Conservation (phyloP, 2,888 invertebrate species). For the Ophonus ardosiacus region DNA sequence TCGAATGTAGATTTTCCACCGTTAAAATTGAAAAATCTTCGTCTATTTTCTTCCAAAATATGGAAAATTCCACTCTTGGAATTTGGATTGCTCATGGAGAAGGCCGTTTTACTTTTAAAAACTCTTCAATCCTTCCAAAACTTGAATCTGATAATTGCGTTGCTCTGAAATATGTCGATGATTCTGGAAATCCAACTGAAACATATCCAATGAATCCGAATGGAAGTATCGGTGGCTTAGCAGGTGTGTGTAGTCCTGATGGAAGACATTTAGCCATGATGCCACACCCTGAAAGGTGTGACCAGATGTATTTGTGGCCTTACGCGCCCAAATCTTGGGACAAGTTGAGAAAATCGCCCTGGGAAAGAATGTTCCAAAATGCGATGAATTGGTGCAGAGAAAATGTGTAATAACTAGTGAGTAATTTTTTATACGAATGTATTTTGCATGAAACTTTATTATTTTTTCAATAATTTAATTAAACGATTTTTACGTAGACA, state of each 20-base stretch:
- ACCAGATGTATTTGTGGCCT: conserved; percentile 94
- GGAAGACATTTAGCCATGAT: conserved; percentile 98
- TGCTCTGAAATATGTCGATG: conserved; percentile 91
- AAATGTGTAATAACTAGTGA: conserved; percentile 10
- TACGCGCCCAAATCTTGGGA: conserved; percentile 79
- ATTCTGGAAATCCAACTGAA: conserved; percentile 85
- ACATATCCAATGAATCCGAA: conserved; percentile 97
- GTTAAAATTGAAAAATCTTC: conserved; percentile 81
- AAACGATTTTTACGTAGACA: background rate
- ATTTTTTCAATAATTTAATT: conserved; percentile 33
- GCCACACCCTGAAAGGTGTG: conserved; percentile 98
- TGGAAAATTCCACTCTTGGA: conserved; percentile 93
- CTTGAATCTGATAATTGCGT: conserved; percentile 81
- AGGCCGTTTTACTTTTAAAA: conserved; percentile 85
- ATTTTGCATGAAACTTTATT: conserved; percentile 2
- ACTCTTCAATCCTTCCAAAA: conserved; percentile 75
- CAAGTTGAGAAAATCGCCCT: conserved; percentile 85
- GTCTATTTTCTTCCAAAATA: conserved; percentile 92
- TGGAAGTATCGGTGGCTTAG: conserved; percentile 91
- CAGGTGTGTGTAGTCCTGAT: conserved; percentile 92
- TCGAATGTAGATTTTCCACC: conserved; percentile 82
- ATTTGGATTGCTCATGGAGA: conserved; percentile 98
- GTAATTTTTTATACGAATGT: background rate
- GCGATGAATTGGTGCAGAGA: conserved; percentile 84
- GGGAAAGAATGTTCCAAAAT: conserved; percentile 95